These are phyloP conservation scores for Neofelis nebulosa DNA, from an alignment of 2,113 vertebrate species.

Conservation along the genomic window DNA sequence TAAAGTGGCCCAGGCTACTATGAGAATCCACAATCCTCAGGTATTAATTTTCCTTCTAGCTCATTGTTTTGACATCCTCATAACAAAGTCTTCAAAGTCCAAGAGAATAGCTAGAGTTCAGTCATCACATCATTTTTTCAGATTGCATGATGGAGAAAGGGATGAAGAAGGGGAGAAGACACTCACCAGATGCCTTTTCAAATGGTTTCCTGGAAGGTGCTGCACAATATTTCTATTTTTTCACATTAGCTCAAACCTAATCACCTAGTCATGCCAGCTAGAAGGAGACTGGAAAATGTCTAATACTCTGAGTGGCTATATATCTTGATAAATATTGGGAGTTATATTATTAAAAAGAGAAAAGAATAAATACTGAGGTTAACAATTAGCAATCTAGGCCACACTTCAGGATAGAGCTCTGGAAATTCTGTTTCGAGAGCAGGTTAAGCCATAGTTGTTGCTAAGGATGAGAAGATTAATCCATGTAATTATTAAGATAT, in stretches of 20 bases:
- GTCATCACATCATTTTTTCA: neutral
- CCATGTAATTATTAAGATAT: neutral
- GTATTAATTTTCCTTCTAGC: neutral
- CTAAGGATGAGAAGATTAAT: slow-evolving; percentile 49
- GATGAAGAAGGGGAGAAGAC: neutral
- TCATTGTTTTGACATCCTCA: neutral
- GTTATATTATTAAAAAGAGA: slow-evolving; percentile 40
- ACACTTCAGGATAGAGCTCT: slow-evolving; percentile 10
- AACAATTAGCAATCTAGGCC: neutral
- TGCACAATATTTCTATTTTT: neutral
- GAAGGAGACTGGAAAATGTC: slow-evolving; percentile 7
- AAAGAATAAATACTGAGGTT: slow-evolving; percentile 30
- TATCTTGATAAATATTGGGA: slow-evolving; percentile 20
- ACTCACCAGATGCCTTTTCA: neutral
- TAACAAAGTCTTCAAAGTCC: neutral
- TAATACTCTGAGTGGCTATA: neutral
- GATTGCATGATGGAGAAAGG: neutral
- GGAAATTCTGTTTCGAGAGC: slow-evolving; percentile 49
- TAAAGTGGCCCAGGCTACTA: neutral
- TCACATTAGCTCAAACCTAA: neutral
- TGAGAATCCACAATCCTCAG: neutral
- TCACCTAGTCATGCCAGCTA: neutral
- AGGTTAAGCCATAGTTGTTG: slow-evolving; percentile 36
- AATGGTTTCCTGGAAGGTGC: neutral
- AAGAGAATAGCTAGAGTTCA: neutral